Base-by-base conservation (phyloP, 2,113 vertebrate genomes). In the Mystacornis crossleyi region DNA sequence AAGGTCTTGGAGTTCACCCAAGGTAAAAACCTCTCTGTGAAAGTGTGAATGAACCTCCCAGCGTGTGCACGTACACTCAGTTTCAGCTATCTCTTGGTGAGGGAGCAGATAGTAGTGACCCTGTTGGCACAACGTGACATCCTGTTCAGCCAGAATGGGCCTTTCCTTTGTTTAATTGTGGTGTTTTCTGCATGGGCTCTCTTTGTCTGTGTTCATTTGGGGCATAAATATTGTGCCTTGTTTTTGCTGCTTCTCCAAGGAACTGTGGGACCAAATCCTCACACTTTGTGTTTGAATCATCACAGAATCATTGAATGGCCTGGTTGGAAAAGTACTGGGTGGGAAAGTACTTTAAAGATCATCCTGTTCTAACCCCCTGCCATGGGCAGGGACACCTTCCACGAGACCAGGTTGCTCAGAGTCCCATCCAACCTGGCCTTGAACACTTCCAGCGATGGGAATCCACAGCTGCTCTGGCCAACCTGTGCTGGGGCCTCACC, bases 1-100 rank as follows among this genome's bases (percentile, higher is more conserved):
- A 97, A 97, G 86, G 97, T 98, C 13, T 84, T 98, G 33, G 97
- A 96, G 10, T 98, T 98, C 85, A 99, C 98, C 40, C 96, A 97
- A 96, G 98, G 99, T 99, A 94, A 97, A 72, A 70, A 67, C 3
- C 14, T 66, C 33, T 24, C 14, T 4, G 24, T 48, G 50, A 40
- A 78, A 71, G 72, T 28, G 38, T 1, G 2, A 69, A 24, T 28
- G 38, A 33, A 29, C 24, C 38, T 81, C 55, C 20, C 33, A 38
- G 31, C 0, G 0, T 6, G 3, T 5, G 15, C 28, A 38, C 18
- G 8, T 6, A 23, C 4, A 6, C 47, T 69, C 60, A 12, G 0
- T 47, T 83, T 86, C 42, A 86, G 13, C 55, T 33, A 25, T 31
- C 43, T 38, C 38, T 25, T 8, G 2, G 34, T 38, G 69, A 92